These are phyloP conservation scores for Ptychoptera albimana DNA, from an alignment of 2,888 invertebrate genomes.

Conservation along the genomic window DNA sequence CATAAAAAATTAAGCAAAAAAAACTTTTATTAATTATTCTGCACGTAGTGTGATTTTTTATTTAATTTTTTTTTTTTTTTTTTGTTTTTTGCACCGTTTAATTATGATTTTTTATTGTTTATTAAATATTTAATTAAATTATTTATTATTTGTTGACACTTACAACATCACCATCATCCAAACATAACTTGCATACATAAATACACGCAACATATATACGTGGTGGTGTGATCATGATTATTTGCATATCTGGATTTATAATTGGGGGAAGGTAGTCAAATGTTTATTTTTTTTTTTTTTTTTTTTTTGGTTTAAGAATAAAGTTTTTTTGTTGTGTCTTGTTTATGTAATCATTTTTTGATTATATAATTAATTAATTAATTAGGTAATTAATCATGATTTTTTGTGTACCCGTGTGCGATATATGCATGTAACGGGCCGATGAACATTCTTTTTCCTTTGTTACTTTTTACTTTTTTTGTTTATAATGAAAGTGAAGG, in stretches of 20 bases:
- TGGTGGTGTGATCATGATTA: slow-evolving; percentile 32
- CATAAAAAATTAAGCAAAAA: background rate
- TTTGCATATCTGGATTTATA: slow-evolving; percentile 42
- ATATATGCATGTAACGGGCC: too few species aligned
- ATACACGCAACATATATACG: too few species aligned
- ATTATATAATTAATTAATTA: background rate
- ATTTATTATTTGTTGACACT: too few species aligned
- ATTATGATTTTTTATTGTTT: background rate
- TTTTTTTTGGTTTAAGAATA: slow-evolving; percentile 6
- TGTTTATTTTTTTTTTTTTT: slow-evolving; percentile 6
- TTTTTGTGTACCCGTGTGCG: background rate
- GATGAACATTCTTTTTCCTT: too few species aligned
- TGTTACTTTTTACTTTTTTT: too few species aligned
- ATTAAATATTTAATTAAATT: background rate
- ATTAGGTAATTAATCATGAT: background rate
- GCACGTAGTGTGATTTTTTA: slow-evolving; percentile 7
- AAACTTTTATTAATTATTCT: background rate
- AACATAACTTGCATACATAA: too few species aligned
- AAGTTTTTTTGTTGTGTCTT: slow-evolving; percentile 12
- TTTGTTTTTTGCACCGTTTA: slow-evolving; percentile 1
- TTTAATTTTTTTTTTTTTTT: slow-evolving; percentile 5
- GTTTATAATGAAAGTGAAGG: too few species aligned
- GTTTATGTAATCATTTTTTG: too few species aligned
- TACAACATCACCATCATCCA: too few species aligned
- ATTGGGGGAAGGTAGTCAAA: slow-evolving; percentile 34